Conservation (phyloP, 2,797 vertebrate species). For the Liasis olivaceus region DNA sequence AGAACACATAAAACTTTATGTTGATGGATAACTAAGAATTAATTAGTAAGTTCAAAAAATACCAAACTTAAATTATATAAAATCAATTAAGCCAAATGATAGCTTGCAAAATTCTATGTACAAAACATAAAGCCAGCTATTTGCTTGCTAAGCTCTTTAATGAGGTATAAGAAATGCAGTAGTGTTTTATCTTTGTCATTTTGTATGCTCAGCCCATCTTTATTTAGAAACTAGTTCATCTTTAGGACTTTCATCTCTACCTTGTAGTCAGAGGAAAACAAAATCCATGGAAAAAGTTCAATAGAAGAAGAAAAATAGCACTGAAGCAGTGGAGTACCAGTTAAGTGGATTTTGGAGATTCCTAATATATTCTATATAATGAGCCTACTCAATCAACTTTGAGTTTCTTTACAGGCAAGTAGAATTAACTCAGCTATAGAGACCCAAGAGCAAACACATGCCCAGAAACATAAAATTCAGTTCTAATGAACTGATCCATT, state of each 20-base stretch:
- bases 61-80: slow-evolving; percentile 30
- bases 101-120: slow-evolving; percentile 28
- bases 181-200: slow-evolving; percentile 27
- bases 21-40: background rate
- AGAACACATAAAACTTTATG: background rate
- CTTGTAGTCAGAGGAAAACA: background rate
- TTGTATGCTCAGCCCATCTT: slow-evolving; percentile 28
- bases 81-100: slow-evolving; percentile 50
- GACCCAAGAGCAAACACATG: background rate
- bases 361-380: slow-evolving; percentile 15
- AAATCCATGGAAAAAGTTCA: background rate
- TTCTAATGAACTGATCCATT: background rate
- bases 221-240: slow-evolving; percentile 13
- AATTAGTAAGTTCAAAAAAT: slow-evolving; percentile 31
- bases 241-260: background rate
- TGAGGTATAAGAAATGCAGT: slow-evolving; percentile 40
- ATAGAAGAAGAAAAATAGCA: background rate
- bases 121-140: background rate
- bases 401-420: background rate
- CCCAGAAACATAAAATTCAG: background rate
- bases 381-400: slow-evolving; percentile 1
- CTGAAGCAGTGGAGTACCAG: background rate
- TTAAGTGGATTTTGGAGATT: background rate
- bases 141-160: slow-evolving; percentile 41
- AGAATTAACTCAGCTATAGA: background rate